Percentiles rank a stretch among this genome's conserved stretches.
Conservation (phyloP, 2,113 vertebrate genomes). For the Psophia crepitans region DNA sequence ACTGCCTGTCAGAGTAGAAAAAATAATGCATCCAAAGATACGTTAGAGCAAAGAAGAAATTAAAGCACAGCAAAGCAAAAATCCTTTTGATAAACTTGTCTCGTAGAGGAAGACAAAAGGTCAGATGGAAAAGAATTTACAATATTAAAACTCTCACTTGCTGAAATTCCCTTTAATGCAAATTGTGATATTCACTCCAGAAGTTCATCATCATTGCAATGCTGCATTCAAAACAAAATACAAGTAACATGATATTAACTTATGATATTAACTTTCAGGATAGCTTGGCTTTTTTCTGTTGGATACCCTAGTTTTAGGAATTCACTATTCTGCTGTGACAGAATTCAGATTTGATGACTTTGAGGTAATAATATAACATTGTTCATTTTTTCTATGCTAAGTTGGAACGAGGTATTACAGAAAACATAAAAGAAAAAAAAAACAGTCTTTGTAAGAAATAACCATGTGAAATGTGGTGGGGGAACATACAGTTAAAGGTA, state of each 20-base stretch:
- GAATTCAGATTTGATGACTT: not conserved
- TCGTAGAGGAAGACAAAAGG: not conserved
- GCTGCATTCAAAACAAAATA: not conserved
- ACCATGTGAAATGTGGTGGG: not conserved
- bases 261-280: not conserved
- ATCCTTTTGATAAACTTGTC: not conserved
- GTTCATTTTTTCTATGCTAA: not conserved
- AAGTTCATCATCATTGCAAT: not conserved
- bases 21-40: not conserved
- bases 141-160: not conserved
- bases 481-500: not conserved
- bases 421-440: not conserved
- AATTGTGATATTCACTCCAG: not conserved
- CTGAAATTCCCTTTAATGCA: not conserved
- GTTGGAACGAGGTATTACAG: not conserved
- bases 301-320: not conserved
- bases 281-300: not conserved
- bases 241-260: not conserved
- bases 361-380: not conserved
- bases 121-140: not conserved
- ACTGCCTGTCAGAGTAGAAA: not conserved
- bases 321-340: not conserved
- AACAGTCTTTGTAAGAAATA: not conserved
- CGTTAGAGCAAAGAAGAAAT: not conserved
- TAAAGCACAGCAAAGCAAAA: not conserved